Conservation (phyloP, 1,140 invertebrate genomes). For the Eupristina koningsbergeri region DNA sequence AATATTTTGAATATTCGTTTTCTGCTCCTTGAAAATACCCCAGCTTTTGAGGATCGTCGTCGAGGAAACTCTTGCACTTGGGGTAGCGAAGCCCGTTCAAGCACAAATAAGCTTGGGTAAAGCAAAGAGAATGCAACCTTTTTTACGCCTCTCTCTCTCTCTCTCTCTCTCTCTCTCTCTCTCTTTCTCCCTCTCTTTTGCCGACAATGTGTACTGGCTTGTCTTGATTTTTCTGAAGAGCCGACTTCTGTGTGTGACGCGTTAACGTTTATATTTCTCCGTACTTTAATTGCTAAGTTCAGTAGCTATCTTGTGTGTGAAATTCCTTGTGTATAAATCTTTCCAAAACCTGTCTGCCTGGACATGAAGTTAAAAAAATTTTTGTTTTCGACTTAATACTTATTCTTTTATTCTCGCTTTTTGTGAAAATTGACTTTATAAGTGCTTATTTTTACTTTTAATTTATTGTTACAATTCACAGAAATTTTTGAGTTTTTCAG, state of each 20-base stretch:
- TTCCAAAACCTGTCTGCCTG: neutral
- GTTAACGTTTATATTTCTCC: constrained; percentile 10
- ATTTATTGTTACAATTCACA: too few species aligned
- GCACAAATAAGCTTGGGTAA: constrained; percentile 34
- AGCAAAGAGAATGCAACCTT: neutral
- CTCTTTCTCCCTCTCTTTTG: neutral
- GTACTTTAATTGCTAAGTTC: constrained; percentile 26
- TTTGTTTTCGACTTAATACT: too few species aligned
- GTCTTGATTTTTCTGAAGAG: neutral
- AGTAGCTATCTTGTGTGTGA: neutral
- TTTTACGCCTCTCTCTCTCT: neutral
- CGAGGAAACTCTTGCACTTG: constrained; percentile 10
- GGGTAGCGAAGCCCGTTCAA: neutral
- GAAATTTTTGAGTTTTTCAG: too few species aligned
- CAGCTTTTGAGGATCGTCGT: constrained; percentile 35
- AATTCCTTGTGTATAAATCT: constrained; percentile 11
- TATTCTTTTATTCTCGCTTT: too few species aligned
- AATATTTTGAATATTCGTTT: constrained; percentile 39
- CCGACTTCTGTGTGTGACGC: neutral
- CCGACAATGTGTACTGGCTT: too few species aligned
- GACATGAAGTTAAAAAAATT: too few species aligned
- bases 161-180: too few species aligned
- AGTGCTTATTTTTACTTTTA: too few species aligned
- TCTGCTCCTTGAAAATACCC: constrained; percentile 25
- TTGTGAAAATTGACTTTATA: too few species aligned